Conservation (phyloP, 2,113 vertebrate genomes). For the Perognathus longimembris region DNA sequence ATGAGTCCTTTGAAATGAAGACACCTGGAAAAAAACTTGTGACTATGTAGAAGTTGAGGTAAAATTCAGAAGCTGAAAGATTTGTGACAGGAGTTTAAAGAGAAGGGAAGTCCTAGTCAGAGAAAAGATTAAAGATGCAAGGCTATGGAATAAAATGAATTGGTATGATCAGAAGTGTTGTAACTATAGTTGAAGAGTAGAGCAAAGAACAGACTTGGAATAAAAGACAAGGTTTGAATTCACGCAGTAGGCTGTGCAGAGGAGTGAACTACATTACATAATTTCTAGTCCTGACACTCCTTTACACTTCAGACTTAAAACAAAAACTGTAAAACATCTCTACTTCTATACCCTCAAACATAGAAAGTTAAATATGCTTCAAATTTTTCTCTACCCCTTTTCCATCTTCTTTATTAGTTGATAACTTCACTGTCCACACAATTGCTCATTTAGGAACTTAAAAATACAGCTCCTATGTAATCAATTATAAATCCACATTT, state of each 20-base stretch:
- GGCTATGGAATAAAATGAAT: neutral
- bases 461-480: neutral
- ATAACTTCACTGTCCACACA: neutral
- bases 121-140: constrained; percentile 5
- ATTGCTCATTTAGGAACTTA: constrained; percentile 11
- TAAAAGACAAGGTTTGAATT: neutral
- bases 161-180: neutral
- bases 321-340: neutral
- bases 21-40: neutral
- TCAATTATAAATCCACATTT: neutral
- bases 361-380: neutral
- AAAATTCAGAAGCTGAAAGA: neutral
- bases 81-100: neutral
- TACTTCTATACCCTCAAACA: neutral
- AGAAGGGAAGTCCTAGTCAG: neutral
- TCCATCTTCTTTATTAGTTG: neutral
- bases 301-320: neutral
- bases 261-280: neutral
- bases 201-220: constrained; percentile 2
- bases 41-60: neutral
- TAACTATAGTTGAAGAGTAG: neutral
- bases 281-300: neutral
- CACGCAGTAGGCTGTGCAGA: neutral
- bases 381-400: neutral
- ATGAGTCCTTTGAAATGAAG: neutral